Evolutionary conservation across 2,888 invertebrate genomes (phyloP), one percentile per base, ranked within the genome.

Genomic region (Orthosia cruda): DNA sequence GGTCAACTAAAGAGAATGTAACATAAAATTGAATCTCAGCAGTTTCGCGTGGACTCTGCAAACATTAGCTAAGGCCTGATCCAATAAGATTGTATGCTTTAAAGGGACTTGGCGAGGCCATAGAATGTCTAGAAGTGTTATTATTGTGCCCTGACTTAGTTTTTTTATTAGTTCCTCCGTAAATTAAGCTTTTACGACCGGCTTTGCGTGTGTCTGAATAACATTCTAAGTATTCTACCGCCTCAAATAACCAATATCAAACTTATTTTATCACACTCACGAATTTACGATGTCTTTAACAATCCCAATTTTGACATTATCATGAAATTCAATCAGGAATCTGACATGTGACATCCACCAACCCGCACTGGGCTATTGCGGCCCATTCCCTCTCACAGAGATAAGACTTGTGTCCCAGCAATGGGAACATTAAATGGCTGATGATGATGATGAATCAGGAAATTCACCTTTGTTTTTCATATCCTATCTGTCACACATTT

Each of bases 81-180:
- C 92, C 93, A 94, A 94, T 93, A 94, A 93, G 94, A 92, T 92
- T 93, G 92, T 93, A 89, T 93, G 89, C 91, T 91, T 89, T 90
- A 91, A 92, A 92, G 92, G 92, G 91, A 88, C 89, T 87, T 76
- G 71, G 63, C 83, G 11, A 13, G 49, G 89, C 87, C 52, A 49
- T 90, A 89, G 32, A 80, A 76, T 5, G 5, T 55, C 89, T 90
- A 74, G 91, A 80, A 72, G 74, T 52, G 77, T 7, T 40, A 71
- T 58, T 23, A 61, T 63, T 83, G 26, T n/a, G 4, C 9, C 11
- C 16, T 20, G 49, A 23, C 45, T 18, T 20, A 32, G n/a, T 15
- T 61, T 20, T 50, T 49, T 67, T 54, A 61, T 71, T 50, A 55
- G 71, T 62, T 62, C 5, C 12, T 63, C 18, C 15, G 18, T 47